Evolutionary conservation across 2,797 vertebrate genomes (phyloP).

Genomic region (Selene dorsalis): DNA sequence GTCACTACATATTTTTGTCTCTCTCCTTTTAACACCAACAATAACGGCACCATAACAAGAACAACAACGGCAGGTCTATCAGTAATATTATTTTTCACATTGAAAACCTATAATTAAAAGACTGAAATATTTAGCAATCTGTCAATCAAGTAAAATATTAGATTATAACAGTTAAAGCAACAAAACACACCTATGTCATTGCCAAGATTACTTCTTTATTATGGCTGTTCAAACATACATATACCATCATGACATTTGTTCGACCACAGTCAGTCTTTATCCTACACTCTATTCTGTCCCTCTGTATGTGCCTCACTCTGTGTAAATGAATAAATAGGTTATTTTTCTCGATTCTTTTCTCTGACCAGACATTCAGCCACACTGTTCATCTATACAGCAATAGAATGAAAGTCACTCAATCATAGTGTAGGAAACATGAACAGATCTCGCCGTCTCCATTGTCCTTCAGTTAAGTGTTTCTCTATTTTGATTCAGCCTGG

Average conservation of each 20-base stretch:
- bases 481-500: constrained; percentile 45
- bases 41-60: constrained; percentile 36
- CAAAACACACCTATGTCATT: neutral
- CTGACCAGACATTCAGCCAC: constrained; percentile 3
- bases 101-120: neutral
- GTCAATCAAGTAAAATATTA: neutral
- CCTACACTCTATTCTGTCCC: neutral
- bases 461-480: constrained; percentile 48
- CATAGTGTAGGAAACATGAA: constrained; percentile 50
- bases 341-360: constrained; percentile 27
- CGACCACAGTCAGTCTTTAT: neutral
- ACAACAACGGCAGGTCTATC: constrained; percentile 12
- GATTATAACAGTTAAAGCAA: neutral
- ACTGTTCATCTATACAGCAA: constrained; percentile 26
- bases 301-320: neutral
- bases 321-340: constrained; percentile 35
- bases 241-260: neutral
- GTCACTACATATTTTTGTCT: constrained; percentile 37
- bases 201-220: neutral
- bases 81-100: constrained; percentile 20
- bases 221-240: neutral
- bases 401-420: constrained; percentile 49
- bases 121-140: neutral
- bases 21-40: constrained; percentile 35
- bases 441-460: constrained; percentile 39